These are phyloP conservation scores for Lepetodrilus schrolli DNA, from an alignment of 2,888 invertebrate species.

Conservation along the genomic window DNA sequence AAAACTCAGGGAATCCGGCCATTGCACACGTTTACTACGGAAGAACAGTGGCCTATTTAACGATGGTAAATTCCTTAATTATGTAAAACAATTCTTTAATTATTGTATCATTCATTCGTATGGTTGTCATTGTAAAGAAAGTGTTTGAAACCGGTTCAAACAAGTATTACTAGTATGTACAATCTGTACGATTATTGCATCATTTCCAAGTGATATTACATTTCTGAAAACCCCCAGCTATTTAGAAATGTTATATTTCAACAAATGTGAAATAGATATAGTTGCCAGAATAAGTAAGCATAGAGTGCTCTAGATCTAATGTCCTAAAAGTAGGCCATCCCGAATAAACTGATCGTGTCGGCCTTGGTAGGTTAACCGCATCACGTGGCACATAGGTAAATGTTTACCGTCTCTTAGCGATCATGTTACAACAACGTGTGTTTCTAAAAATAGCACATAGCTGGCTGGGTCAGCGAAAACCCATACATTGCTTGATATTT, in stretches of 20 bases:
- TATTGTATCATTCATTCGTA: background rate
- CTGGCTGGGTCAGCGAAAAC: slow-evolving; percentile 1
- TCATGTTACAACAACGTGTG: slow-evolving; percentile 29
- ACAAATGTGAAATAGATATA: background rate
- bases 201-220: background rate
- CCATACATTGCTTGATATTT: background rate
- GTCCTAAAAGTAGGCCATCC: too few species aligned
- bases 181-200: too few species aligned
- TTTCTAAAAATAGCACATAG: background rate
- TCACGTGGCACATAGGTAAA: slow-evolving; percentile 4
- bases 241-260: too few species aligned
- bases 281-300: too few species aligned
- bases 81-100: background rate
- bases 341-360: background rate
- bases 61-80: slow-evolving; percentile 53
- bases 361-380: slow-evolving; percentile 15
- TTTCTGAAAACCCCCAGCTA: too few species aligned
- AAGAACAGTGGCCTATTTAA: slow-evolving; percentile 72
- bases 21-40: slow-evolving; percentile 65
- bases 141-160: too few species aligned
- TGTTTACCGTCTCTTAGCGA: background rate
- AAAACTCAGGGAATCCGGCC: slow-evolving; percentile 52
- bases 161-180: too few species aligned
- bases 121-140: background rate
- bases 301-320: too few species aligned